These are phyloP conservation scores for Varecia variegata DNA, from an alignment of 2,797 vertebrate species.

Conservation along the genomic window DNA sequence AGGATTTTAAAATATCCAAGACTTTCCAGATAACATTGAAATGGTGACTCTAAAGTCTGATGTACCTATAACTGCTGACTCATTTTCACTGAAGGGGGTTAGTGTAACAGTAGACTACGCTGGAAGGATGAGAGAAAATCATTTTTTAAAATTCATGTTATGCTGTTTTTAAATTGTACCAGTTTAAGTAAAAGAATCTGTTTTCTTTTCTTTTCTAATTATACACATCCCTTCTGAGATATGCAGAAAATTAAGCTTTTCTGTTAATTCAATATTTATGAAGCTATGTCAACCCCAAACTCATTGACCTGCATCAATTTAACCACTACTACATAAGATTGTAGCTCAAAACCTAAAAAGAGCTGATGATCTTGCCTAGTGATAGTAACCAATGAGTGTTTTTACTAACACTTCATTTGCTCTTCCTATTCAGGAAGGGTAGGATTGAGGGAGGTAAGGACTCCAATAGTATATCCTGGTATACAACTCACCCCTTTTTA, in stretches of 20 bases:
- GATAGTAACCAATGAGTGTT: conserved; percentile 62
- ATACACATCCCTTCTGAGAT: neutral
- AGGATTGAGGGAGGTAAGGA: neutral
- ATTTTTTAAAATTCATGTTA: conserved; percentile 13
- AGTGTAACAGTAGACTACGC: conserved; percentile 68
- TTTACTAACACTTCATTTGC: conserved; percentile 58
- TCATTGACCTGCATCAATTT: conserved; percentile 79
- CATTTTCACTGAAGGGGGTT: conserved; percentile 74
- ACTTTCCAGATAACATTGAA: conserved; percentile 31
- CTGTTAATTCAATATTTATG: conserved; percentile 76
- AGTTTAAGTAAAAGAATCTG: neutral
- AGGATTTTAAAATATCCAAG: neutral
- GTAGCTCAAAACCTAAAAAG: conserved; percentile 74
- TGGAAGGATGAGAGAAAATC: neutral
- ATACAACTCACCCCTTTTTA: neutral
- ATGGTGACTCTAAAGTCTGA: conserved; percentile 10
- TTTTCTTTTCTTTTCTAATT: conserved; percentile 59
- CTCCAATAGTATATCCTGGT: neutral
- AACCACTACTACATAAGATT: conserved; percentile 72
- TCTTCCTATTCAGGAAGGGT: conserved; percentile 25
- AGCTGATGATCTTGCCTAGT: conserved; percentile 72
- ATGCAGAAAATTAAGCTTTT: conserved; percentile 60
- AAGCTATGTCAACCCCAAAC: conserved; percentile 63
- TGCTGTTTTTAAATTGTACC: conserved; percentile 10
- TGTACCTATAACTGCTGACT: conserved; percentile 51